Base-by-base conservation (phyloP, 2,113 vertebrate genomes). In the Sisor rabdophorus region DNA sequence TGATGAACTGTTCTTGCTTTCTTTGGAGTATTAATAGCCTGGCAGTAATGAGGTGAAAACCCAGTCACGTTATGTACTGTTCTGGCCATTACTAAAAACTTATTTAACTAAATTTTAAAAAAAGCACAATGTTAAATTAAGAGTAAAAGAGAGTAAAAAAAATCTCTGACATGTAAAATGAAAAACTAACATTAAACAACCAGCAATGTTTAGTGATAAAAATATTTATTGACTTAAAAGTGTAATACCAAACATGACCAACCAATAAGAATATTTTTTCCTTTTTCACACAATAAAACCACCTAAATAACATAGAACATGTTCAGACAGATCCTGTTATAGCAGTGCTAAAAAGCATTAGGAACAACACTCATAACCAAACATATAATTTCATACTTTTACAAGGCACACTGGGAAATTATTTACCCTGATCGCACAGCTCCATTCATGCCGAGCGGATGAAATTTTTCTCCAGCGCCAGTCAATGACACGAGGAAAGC, bases 11-110 rank as follows among this genome's bases (percentile, higher is more conserved):
- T 32, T 48, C 63, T 36, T 60, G 47, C 47, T 58, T 40, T 61
- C n/a, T 67, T 36, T 71, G 64, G 77, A 76, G 72, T 60, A 77
- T 78, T 30, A 79, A 47, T 17, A 55, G 50, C 69, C 75, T 73
- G 71, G 70, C 72, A 72, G 60, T 76, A 80, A 81, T 83, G 77
- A 83, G 56, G 75, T 81, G 71, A 75, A 36, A 83, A 73, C 68
- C 48, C 19, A 69, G 55, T 50, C 63, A 60, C 52, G 69, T 71
- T 32, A 60, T 72, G 17, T 54, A 73, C 71, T 63, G 64, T 52
- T 58, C 71, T 71, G 54, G 71, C 70, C 53, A 78, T 81, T 83
- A 65, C 77, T 79, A 77, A 71, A 77, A 79, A n/a, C n/a, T n/a
- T n/a, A n/a, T n/a, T n/a, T n/a, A n/a, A n/a, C n/a, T n/a, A n/a